Percentiles rank a stretch among this genome's conserved stretches.
phyloP scores from a whole-genome alignment of 30 jellyfish, hydroid and myxozoan species.

The Catostylus mosaicus region DNA sequence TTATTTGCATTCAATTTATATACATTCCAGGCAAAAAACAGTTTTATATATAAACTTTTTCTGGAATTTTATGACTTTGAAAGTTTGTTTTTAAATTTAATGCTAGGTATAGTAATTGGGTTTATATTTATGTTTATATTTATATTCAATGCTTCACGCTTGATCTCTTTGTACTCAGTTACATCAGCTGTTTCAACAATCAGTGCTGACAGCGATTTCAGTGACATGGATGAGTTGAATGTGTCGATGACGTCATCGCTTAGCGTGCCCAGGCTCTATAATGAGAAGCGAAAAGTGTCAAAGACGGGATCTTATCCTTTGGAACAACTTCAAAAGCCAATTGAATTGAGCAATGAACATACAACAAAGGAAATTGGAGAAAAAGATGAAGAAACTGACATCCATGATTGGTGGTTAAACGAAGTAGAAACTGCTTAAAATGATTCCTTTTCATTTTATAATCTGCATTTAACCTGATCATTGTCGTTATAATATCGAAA shows the following conservation, averaged over 20 bases:
- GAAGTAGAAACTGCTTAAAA: conserved; percentile 5
- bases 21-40: too few relatives aligned
- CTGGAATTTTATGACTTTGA: too few relatives aligned
- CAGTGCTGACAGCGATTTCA: conserved; percentile 67
- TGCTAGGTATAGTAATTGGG: background rate
- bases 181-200: conserved; percentile 57
- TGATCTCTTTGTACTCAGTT: conserved; percentile 11
- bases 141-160: background rate
- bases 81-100: too few relatives aligned
- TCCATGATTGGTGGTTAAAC: conserved; percentile 58
- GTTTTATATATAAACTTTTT: too few relatives aligned
- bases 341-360: background rate
- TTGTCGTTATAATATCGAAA: too few relatives aligned
- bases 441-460: too few relatives aligned
- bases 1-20: background rate
- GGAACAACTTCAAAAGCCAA: conserved; percentile 37
- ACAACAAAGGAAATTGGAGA: background rate
- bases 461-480: too few relatives aligned
- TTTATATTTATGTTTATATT: background rate
- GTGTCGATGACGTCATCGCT: conserved; percentile 61
- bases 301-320: conserved; percentile 28
- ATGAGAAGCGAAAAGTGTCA: conserved; percentile 23
- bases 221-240: conserved; percentile 63
- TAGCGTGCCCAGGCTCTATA: conserved; percentile 30
- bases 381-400: background rate